A percentile compares a stretch with the other conserved stretches of the same genome.
These are phyloP conservation scores for Morpho achilles DNA, from an alignment of 2,888 invertebrate species.

Conservation along the genomic window DNA sequence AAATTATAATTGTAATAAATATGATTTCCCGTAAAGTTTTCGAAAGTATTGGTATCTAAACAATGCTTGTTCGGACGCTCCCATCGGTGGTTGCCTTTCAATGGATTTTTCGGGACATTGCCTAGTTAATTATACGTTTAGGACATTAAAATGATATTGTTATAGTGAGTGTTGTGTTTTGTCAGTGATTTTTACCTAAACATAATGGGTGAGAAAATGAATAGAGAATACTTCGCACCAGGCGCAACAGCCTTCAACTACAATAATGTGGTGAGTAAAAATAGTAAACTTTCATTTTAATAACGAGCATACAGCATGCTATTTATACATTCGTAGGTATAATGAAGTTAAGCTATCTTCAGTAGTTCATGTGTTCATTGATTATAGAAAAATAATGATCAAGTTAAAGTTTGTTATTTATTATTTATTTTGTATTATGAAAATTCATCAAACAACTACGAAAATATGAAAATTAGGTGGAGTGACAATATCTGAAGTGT, in stretches of 20 bases:
- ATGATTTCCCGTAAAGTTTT: background rate
- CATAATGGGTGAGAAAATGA: conserved; percentile 68
- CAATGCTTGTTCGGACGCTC: conserved; percentile 65
- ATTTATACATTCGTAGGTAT: too few relatives aligned
- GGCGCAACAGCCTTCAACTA: conserved; percentile 68
- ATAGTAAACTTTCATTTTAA: conserved; percentile 18
- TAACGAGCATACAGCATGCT: background rate
- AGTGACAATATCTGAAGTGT: too few relatives aligned
- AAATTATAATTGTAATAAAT: too few relatives aligned
- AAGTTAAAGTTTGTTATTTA: too few relatives aligned
- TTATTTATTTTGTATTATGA: too few relatives aligned
- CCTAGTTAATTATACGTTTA: conserved; percentile 27
- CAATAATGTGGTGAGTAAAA: conserved; percentile 69
- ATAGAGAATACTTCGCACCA: conserved; percentile 64
- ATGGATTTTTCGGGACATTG: conserved; percentile 26
- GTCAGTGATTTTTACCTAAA: conserved; percentile 34
- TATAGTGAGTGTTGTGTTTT: conserved; percentile 36
- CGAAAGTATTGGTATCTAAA: conserved; percentile 22
- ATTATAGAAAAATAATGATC: too few relatives aligned
- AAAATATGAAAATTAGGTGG: too few relatives aligned
- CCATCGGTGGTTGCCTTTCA: conserved; percentile 40
- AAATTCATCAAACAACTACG: too few relatives aligned
- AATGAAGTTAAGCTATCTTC: too few relatives aligned
- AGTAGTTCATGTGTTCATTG: too few relatives aligned
- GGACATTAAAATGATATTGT: conserved; percentile 33